Percentiles rank a stretch among this genome's conserved stretches.
These are phyloP conservation scores for Reticulitermes speratus DNA, from an alignment of 1,140 invertebrate species.

Conservation along the genomic window DNA sequence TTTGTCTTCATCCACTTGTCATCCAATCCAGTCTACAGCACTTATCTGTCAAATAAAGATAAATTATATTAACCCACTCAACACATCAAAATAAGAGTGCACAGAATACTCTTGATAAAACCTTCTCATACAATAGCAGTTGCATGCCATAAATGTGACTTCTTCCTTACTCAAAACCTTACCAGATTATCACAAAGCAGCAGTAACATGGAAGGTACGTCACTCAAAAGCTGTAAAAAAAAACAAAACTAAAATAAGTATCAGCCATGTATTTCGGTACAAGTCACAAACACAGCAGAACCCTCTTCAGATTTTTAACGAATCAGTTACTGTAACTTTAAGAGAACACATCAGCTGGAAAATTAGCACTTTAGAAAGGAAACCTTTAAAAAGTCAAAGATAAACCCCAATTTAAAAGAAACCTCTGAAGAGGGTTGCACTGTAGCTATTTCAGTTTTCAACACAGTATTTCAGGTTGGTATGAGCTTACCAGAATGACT, in stretches of 20 bases:
- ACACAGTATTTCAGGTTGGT: no score
- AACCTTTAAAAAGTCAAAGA: no score
- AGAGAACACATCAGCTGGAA: no score
- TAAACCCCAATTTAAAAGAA: no score
- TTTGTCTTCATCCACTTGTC: neutral
- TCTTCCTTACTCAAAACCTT: neutral
- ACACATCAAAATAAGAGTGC: no score
- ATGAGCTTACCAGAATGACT: no score
- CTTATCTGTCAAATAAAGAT: neutral
- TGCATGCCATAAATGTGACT: neutral
- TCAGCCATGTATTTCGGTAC: neutral
- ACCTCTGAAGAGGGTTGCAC: no score
- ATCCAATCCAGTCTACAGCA: neutral
- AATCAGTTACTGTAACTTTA: neutral
- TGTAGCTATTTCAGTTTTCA: no score
- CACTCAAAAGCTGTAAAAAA: constrained; percentile 52
- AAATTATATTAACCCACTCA: no score
- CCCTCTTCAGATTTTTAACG: neutral
- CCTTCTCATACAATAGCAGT: neutral
- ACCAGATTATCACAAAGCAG: constrained; percentile 31
- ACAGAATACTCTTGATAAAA: no score
- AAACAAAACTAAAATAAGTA: constrained; percentile 21
- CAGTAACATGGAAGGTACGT: constrained; percentile 44
- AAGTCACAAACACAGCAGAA: neutral
- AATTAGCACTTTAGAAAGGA: no score